Conservation (phyloP, 2,888 invertebrate species). For the Pharmacophagus antenor region DNA sequence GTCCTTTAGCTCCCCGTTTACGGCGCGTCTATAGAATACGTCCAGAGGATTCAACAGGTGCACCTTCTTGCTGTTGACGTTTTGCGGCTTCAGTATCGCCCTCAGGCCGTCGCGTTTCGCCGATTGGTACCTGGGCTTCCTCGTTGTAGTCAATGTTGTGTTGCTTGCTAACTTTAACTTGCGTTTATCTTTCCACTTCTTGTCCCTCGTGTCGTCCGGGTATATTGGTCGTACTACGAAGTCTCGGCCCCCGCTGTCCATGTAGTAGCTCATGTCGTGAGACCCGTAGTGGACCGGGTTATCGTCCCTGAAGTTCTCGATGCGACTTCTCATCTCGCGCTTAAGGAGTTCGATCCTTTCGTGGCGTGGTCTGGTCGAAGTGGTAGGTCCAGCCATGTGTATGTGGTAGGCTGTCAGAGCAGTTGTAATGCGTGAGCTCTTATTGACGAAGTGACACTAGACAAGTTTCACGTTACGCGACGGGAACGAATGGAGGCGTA, state of each 20-base stretch:
- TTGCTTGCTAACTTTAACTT: slow-evolving; percentile 22
- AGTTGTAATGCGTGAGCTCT: neutral
- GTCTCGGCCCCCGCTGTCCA: slow-evolving; percentile 21
- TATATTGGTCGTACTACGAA: slow-evolving; percentile 30
- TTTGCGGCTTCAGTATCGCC: neutral
- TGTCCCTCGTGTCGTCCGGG: slow-evolving; percentile 1
- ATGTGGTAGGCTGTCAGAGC: neutral
- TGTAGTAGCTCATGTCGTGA: slow-evolving; percentile 1
- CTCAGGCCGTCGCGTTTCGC: slow-evolving; percentile 6
- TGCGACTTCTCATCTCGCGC: neutral
- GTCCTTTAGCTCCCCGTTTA: slow-evolving; percentile 30
- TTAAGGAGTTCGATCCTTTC: neutral
- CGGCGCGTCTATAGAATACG: slow-evolving; percentile 38
- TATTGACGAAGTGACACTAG: neutral
- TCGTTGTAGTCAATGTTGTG: slow-evolving; percentile 2
- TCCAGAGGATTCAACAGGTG: slow-evolving; percentile 32
- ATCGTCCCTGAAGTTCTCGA: neutral
- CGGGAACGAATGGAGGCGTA: too few relatives aligned
- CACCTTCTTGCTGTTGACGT: slow-evolving; percentile 21
- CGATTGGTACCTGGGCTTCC: neutral
- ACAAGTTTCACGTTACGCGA: too few relatives aligned
- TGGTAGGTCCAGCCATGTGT: neutral
- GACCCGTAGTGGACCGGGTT: neutral
- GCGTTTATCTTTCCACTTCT: neutral
- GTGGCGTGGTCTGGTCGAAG: neutral